Base-by-base conservation (phyloP, 1,140 invertebrate genomes). In the Manduca sexta region DNA sequence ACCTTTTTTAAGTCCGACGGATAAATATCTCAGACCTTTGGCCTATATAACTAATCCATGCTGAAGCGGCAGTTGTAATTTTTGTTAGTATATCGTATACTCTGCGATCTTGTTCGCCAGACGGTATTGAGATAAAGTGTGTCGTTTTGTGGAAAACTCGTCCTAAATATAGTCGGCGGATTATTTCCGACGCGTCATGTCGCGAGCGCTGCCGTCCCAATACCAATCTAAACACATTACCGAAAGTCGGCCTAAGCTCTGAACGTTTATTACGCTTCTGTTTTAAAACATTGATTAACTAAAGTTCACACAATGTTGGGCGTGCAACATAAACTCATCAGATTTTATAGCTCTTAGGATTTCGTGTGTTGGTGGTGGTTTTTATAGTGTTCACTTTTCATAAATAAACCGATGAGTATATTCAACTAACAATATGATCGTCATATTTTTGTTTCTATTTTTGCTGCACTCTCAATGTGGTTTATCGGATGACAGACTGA, bases 121-220 rank as follows among this genome's bases (percentile, higher is more conserved):
- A 59, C 54, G 55, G 43, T 55, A 53, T 58, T 41, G 51, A 58
- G 54, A 58, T 56, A 60, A 77, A 75, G 75, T 80, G 60, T 81
- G 77, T 84, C 80, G 69, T 78, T 80, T 78, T 74, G 65, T 64
- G 65, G 70, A 80, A 84, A 78, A 70, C 72, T 64, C 56, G 61
- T 65, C 65, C 76, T 81, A 81, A 73, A 81, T 80, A 69, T 81
- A 81, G 75, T 43, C 39, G 47, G 56, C 54, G 68, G 77, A 81
- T 81, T 84, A 84, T 84, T 84, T 81, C 64, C 63, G 79, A 69
- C 60, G 54, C 56, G 46, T 35, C 60, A 62, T 75, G 75, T 76
- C 75, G 73, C 75, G 61, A 48, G 50, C 46, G 45, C 59, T 52
- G 67, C 62, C 60, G 62, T 67, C 58, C 56, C 58, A 51, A 63